These are phyloP conservation scores for Ernsta delagoae DNA, from an alignment of 2,888 invertebrate species.

Conservation along the genomic window DNA sequence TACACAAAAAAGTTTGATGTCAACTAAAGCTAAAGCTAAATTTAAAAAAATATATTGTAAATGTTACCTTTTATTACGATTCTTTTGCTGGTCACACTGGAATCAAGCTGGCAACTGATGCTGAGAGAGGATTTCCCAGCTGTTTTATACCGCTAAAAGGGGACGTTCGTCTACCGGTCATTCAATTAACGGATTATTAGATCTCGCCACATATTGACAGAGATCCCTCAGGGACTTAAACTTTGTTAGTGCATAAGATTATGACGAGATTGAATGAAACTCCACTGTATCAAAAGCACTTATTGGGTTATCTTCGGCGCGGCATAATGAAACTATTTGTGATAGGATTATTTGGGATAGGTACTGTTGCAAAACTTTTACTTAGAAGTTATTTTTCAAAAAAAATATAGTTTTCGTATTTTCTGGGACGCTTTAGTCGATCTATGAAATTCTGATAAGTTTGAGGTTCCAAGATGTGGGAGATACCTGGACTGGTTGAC, in stretches of 20 bases:
- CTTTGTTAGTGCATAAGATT: conserved; percentile 65
- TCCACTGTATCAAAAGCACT: conserved; percentile 13
- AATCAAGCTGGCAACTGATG: conserved; percentile 66
- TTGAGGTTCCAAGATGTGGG: too few relatives aligned
- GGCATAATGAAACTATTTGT: too few relatives aligned
- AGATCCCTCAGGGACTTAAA: conserved; percentile 66
- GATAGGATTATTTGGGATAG: too few relatives aligned
- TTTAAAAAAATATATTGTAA: too few relatives aligned
- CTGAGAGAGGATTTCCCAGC: conserved; percentile 51
- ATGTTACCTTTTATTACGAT: conserved; percentile 48
- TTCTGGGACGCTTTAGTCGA: too few relatives aligned
- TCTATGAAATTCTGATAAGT: too few relatives aligned
- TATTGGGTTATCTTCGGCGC: conserved; percentile 15
- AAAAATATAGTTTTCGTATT: too few relatives aligned
- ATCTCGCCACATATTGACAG: conserved; percentile 72
- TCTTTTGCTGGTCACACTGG: conserved; percentile 56
- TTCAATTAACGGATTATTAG: conserved; percentile 79
- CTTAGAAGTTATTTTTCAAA: too few relatives aligned
- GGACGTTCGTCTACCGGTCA: conserved; percentile 50
- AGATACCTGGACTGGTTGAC: too few relatives aligned
- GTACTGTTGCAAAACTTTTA: too few relatives aligned
- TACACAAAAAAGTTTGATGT: too few relatives aligned
- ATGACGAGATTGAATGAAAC: conserved; percentile 15
- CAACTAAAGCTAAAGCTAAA: too few relatives aligned
- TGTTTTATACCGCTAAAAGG: conserved; percentile 66